Evolutionary conservation across 2,888 invertebrate genomes (phyloP).

Genomic region (Chymomyza fuscimana): DNA sequence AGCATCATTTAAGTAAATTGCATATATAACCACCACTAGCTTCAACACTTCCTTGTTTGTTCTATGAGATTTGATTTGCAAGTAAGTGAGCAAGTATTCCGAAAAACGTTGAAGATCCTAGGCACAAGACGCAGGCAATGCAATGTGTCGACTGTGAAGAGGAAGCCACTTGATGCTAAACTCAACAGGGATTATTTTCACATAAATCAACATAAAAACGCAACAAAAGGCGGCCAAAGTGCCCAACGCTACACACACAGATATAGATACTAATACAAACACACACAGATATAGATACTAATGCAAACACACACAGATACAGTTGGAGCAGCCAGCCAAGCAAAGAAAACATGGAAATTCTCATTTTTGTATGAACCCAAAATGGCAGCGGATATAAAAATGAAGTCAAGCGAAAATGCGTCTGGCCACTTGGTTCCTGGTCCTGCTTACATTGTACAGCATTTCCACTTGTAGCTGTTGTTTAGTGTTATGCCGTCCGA

Average conservation of each 20-base stretch:
- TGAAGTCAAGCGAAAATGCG: slow-evolving; percentile 65
- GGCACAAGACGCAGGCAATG: background rate
- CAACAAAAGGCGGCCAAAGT: slow-evolving; percentile 47
- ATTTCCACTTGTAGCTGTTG: slow-evolving; percentile 28
- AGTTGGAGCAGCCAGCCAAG: background rate
- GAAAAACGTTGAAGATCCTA: background rate
- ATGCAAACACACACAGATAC: background rate
- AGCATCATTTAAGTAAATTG: background rate
- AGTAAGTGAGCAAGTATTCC: slow-evolving; percentile 25
- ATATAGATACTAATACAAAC: slow-evolving; percentile 13
- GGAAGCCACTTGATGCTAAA: slow-evolving; percentile 55
- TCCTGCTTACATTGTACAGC: slow-evolving; percentile 14
- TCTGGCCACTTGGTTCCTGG: slow-evolving; percentile 9
- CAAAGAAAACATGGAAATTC: slow-evolving; percentile 7
- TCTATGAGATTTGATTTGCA: slow-evolving; percentile 54
- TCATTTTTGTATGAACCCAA: background rate
- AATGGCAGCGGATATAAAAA: slow-evolving; percentile 38
- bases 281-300: background rate
- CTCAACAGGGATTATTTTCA: slow-evolving; percentile 60
- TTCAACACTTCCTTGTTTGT: slow-evolving; percentile 41
- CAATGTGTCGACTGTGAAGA: slow-evolving; percentile 3
- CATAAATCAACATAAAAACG: slow-evolving; percentile 69
- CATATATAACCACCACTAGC: slow-evolving; percentile 1
- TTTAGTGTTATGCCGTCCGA: slow-evolving; percentile 25
- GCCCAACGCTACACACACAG: slow-evolving; percentile 18